A percentile compares a stretch with the other conserved stretches of the same genome.
These are phyloP conservation scores for Zaprionus ghesquierei DNA, from an alignment of 1,140 invertebrate species.

Conservation along the genomic window DNA sequence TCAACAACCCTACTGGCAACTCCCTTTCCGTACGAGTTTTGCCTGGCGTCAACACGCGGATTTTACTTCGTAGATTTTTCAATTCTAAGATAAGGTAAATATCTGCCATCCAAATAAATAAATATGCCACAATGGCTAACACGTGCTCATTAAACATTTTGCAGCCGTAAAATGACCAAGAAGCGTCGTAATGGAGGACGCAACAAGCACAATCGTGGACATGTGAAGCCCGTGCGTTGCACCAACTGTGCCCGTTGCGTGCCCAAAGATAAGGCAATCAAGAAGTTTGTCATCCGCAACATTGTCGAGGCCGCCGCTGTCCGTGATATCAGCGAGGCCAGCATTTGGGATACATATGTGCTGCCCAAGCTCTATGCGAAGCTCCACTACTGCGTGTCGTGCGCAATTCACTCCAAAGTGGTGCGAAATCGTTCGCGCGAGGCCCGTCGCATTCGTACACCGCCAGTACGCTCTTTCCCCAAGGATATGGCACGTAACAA, in stretches of 20 bases:
- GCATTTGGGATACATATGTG: slow-evolving; percentile 95
- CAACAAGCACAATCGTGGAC: slow-evolving; percentile 99
- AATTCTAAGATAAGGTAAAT: slow-evolving; percentile 74
- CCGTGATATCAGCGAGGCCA: slow-evolving; percentile 98
- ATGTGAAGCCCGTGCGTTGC: slow-evolving; percentile 98
- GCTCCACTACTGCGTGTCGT: slow-evolving; percentile 99
- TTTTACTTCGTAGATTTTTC: slow-evolving; percentile 68
- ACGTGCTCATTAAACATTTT: slow-evolving; percentile 15
- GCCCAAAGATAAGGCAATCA: slow-evolving; percentile 99
- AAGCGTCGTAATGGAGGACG: slow-evolving; percentile 99
- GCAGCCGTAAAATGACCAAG: slow-evolving; percentile 87
- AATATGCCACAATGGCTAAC: slow-evolving; percentile 48
- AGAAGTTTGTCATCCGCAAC: slow-evolving; percentile 99
- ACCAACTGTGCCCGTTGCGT: slow-evolving; percentile 99
- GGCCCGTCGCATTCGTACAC: slow-evolving; percentile 97
- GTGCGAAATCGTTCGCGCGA: slow-evolving; percentile 99
- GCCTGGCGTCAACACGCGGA: slow-evolving; percentile 75
- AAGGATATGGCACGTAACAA: slow-evolving; percentile 88
- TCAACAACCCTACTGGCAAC: slow-evolving; percentile 66
- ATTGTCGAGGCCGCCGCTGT: slow-evolving; percentile 99
- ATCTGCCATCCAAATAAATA: slow-evolving; percentile 53
- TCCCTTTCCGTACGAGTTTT: slow-evolving; percentile 68
- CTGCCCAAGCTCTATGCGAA: slow-evolving; percentile 99
- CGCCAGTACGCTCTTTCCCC: slow-evolving; percentile 95
- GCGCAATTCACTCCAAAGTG: slow-evolving; percentile 99